A percentile compares a stretch with the other conserved stretches of the same genome.
Evolutionary conservation across 2,113 vertebrate species (phyloP).

Genomic region (Melanostigma gelatinosum): DNA sequence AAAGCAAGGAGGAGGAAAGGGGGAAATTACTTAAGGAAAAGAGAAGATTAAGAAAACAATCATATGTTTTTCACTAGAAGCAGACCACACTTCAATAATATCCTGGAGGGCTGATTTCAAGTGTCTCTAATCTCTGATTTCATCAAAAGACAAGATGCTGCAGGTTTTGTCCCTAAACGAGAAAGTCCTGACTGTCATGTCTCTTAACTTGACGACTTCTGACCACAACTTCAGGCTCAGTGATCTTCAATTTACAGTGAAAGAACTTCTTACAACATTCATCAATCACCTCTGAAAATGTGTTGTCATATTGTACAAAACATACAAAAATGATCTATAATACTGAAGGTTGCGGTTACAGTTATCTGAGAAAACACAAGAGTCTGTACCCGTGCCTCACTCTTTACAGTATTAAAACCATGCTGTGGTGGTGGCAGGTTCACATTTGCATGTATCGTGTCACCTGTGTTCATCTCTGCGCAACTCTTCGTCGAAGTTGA

Average conservation of each 20-base stretch:
- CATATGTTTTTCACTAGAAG: neutral
- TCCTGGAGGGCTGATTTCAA: neutral
- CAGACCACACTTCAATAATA: neutral
- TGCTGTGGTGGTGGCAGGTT: neutral
- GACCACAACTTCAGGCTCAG: neutral
- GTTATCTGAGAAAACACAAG: neutral
- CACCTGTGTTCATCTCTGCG: neutral
- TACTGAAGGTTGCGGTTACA: neutral
- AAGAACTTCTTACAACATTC: neutral
- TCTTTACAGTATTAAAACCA: neutral
- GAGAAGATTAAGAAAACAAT: neutral
- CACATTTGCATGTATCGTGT: constrained; percentile 41
- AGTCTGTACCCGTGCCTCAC: neutral
- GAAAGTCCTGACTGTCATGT: neutral
- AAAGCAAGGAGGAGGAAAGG: neutral
- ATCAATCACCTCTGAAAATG: neutral
- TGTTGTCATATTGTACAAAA: neutral
- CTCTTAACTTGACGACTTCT: neutral
- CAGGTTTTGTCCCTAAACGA: neutral
- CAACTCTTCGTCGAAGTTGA: constrained; percentile 18
- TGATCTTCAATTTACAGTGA: neutral
- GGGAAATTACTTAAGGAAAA: neutral
- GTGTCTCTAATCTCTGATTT: neutral
- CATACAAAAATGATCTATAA: neutral
- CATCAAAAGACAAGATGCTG: neutral